Evolutionary conservation across 2,113 vertebrate genomes (phyloP).

Genomic region (Cyanistes caeruleus): DNA sequence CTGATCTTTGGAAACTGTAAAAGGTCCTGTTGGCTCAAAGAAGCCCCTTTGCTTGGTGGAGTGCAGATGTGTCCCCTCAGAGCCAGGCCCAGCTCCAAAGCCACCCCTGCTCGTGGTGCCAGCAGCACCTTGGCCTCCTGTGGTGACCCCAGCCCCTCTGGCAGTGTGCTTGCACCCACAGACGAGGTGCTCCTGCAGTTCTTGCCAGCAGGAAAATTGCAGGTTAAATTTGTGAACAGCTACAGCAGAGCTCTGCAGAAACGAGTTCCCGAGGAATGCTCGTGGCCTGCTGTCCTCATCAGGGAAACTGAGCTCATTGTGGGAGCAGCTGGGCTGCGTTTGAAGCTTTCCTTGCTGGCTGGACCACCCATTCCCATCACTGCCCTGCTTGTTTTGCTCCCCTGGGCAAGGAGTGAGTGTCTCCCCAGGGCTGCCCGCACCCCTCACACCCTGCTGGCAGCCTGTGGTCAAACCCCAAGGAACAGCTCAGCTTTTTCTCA

Average conservation of each 20-base stretch:
- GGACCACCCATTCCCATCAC: conserved; percentile 46
- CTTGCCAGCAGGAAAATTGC: not conserved
- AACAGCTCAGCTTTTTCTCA: not conserved
- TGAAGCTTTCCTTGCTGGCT: not conserved
- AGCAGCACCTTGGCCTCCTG: not conserved
- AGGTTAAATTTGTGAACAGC: not conserved
- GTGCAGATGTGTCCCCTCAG: rapidly evolving
- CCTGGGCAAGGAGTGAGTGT: not conserved
- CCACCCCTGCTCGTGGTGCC: not conserved
- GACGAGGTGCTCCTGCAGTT: not conserved
- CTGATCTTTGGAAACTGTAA: not conserved
- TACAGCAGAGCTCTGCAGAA: not conserved
- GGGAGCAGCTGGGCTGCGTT: conserved; percentile 3
- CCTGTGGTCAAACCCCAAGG: not conserved
- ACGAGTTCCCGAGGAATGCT: not conserved
- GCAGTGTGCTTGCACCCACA: rapidly evolving
- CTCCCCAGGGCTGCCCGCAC: not conserved
- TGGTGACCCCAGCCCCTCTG: not conserved
- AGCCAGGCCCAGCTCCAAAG: not conserved
- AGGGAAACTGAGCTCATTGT: conserved; percentile 34
- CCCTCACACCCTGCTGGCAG: not conserved
- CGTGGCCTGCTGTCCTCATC: not conserved
- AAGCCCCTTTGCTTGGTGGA: not conserved
- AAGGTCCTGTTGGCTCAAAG: not conserved
- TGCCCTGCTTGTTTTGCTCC: not conserved